Percentiles rank a stretch among this genome's conserved stretches.
Conservation (phyloP, 1,140 invertebrate species). For the Bathynomus jamesi region DNA sequence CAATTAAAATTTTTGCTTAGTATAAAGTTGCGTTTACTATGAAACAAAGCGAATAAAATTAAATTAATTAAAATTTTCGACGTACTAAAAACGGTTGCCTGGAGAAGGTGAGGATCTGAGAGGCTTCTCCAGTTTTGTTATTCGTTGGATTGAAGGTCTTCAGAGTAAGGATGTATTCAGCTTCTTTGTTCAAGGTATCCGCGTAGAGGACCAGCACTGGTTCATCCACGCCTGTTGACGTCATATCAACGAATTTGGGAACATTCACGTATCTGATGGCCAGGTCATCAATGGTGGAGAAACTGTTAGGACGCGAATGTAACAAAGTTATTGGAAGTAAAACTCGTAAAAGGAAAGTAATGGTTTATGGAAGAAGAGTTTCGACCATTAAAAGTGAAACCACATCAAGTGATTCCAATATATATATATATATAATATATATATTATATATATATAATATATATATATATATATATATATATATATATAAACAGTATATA, state of each 20-base stretch:
- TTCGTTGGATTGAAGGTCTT: conserved; percentile 12
- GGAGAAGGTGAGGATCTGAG: conserved; percentile 24
- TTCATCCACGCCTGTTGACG: conserved; percentile 15
- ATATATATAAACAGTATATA: too few species aligned
- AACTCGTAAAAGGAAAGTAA: too few species aligned
- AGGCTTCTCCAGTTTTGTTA: conserved; percentile 6
- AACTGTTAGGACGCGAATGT: not conserved
- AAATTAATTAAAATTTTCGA: conserved; percentile 1
- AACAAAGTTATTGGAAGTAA: too few species aligned
- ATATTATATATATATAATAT: too few species aligned
- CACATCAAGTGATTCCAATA: too few species aligned
- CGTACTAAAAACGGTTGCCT: conserved; percentile 8
- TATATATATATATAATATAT: too few species aligned
- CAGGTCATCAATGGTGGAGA: not conserved
- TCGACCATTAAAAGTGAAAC: too few species aligned
- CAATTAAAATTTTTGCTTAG: not conserved
- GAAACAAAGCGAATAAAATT: not conserved
- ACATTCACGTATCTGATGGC: conserved; percentile 8
- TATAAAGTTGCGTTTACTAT: not conserved
- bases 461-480: too few species aligned
- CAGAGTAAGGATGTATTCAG: conserved; percentile 18
- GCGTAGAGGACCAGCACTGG: conserved; percentile 20
- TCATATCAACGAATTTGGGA: conserved; percentile 8
- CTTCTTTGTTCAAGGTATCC: conserved; percentile 5
- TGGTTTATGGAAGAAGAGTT: too few species aligned